These are phyloP conservation scores for Semotilus atromaculatus DNA, from an alignment of 2,797 vertebrate species.

Conservation along the genomic window DNA sequence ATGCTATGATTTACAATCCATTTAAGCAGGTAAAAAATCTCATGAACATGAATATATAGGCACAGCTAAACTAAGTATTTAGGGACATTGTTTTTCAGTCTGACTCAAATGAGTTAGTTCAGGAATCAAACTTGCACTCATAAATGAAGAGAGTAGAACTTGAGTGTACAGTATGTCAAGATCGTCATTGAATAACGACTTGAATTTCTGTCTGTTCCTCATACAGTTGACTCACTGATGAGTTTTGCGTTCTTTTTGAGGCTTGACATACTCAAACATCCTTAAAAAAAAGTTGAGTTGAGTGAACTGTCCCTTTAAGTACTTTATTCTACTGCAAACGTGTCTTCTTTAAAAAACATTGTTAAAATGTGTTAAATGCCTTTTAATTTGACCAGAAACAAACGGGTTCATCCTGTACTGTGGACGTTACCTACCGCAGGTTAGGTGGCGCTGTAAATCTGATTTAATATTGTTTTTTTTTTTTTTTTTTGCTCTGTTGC, in stretches of 20 bases:
- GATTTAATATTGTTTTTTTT: not conserved
- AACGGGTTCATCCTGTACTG: not conserved
- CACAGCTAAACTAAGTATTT: not conserved
- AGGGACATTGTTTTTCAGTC: not conserved
- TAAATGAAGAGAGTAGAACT: not conserved
- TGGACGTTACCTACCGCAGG: not conserved
- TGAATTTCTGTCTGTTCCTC: not conserved
- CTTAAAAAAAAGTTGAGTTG: not conserved
- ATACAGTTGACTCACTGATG: not conserved
- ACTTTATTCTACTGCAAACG: not conserved
- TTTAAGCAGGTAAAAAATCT: not conserved
- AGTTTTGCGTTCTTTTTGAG: not conserved
- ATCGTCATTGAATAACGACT: not conserved
- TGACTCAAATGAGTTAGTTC: not conserved
- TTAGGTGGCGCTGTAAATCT: conserved; percentile 32
- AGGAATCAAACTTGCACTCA: not conserved
- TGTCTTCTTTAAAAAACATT: not conserved
- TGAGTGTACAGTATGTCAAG: not conserved
- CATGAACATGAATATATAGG: not conserved
- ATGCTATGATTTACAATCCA: not conserved
- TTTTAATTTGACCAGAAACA: not conserved
- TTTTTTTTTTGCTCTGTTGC: not conserved
- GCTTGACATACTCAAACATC: not conserved
- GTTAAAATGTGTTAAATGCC: not conserved
- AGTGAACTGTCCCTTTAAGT: not conserved